phyloP scores from a whole-genome alignment of 1,140 invertebrate species.

The Drosophila auraria region DNA sequence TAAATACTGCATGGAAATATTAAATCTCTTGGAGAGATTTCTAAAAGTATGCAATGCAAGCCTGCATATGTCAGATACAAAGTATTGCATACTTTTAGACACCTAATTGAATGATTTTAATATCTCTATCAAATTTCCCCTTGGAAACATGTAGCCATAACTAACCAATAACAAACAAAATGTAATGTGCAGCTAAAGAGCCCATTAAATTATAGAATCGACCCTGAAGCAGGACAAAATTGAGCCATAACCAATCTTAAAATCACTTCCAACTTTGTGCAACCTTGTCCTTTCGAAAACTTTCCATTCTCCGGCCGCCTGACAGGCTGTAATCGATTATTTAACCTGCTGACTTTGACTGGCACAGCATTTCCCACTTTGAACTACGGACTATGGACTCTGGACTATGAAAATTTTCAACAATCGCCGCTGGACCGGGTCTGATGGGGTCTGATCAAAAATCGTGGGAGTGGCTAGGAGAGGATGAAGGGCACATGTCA shows the following conservation, averaged over 20 bases:
- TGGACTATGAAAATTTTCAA: conserved; percentile 33
- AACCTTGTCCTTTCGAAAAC: conserved; percentile 29
- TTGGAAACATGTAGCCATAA: neutral
- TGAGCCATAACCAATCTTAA: conserved; percentile 22
- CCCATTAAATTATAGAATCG: conserved; percentile 9
- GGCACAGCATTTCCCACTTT: conserved; percentile 32
- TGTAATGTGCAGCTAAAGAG: neutral
- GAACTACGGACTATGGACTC: conserved; percentile 5
- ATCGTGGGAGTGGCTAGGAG: neutral
- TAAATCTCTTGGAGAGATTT: neutral
- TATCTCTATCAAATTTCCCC: too few species aligned
- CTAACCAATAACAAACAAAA: neutral
- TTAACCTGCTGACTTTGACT: conserved; percentile 54
- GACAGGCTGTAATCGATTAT: conserved; percentile 51
- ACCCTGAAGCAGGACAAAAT: conserved; percentile 4
- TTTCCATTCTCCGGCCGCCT: conserved; percentile 32
- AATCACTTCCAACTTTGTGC: conserved; percentile 31
- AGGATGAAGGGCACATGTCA: conserved; percentile 30
- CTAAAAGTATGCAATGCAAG: neutral
- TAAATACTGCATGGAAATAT: neutral
- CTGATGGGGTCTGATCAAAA: conserved; percentile 22
- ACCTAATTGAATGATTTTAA: too few species aligned
- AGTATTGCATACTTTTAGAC: neutral
- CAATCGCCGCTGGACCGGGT: conserved; percentile 37
- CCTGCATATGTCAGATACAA: neutral